Conservation (phyloP, 2,888 invertebrate species). For the Drosophila subquinaria region DNA sequence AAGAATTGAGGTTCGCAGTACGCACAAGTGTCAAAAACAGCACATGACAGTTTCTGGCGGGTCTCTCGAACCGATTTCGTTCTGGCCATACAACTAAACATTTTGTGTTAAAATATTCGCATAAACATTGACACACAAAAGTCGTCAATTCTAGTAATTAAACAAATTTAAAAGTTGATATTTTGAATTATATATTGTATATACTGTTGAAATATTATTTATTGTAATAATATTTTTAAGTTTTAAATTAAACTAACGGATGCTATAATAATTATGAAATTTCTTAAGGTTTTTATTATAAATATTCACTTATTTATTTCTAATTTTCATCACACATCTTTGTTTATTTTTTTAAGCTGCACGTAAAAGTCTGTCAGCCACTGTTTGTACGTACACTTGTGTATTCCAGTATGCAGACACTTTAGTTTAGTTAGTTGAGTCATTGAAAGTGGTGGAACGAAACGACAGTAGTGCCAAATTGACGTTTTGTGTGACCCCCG, state of each 20-base stretch:
- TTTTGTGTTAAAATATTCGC: conserved; percentile 4
- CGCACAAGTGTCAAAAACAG: conserved; percentile 75
- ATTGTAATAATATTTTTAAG: no score
- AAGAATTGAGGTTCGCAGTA: conserved; percentile 38
- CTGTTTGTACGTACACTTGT: conserved; percentile 13
- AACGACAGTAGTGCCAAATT: conserved; percentile 58
- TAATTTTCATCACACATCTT: not conserved
- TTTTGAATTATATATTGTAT: no score
- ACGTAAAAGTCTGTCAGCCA: not conserved
- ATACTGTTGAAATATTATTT: no score
- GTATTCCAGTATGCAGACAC: conserved; percentile 20
- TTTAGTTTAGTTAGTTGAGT: conserved; percentile 50
- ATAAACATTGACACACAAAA: not conserved
- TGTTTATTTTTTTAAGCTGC: no score
- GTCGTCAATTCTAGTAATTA: no score
- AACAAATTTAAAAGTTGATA: no score
- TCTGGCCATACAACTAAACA: not conserved
- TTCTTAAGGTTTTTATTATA: not conserved
- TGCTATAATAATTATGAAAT: no score
- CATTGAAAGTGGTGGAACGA: conserved; percentile 20
- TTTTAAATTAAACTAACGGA: no score
- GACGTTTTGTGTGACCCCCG: conserved; percentile 60
- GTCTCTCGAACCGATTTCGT: conserved; percentile 11
- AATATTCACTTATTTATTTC: not conserved
- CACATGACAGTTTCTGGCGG: conserved; percentile 56